Conservation (phyloP, 2,113 vertebrate species). For the Scomber scombrus region DNA sequence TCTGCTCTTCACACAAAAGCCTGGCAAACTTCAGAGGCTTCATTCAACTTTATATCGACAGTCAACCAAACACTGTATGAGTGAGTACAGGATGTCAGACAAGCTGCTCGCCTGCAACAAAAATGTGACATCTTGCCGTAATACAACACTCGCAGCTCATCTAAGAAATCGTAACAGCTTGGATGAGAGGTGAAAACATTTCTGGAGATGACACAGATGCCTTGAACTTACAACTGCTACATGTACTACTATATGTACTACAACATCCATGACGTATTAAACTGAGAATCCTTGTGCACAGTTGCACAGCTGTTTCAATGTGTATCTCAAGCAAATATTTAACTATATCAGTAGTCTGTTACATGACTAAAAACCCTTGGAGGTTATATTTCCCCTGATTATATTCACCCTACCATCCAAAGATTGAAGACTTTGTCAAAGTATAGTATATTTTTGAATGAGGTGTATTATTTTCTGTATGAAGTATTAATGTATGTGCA, state of each 20-base stretch:
- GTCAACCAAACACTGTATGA: conserved; percentile 10
- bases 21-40: conserved; percentile 8
- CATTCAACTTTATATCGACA: conserved; percentile 20
- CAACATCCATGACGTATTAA: not conserved
- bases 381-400: conserved; percentile 12
- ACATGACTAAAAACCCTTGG: not conserved
- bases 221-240: conserved; percentile 29
- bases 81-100: not conserved
- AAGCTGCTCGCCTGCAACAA: conserved; percentile 2
- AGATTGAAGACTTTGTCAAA: conserved; percentile 12
- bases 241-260: not conserved
- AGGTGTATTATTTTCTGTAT: conserved; percentile 28
- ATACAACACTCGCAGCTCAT: not conserved
- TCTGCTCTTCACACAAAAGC: conserved; percentile 12
- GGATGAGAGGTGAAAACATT: conserved; percentile 1
- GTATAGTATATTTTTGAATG: conserved; percentile 52
- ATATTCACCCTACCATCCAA: conserved; percentile 42
- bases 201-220: conserved; percentile 15
- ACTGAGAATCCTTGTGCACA: conserved; percentile 8
- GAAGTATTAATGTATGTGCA: conserved; percentile 28
- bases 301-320: conserved; percentile 18
- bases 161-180: not conserved
- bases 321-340: conserved; percentile 30
- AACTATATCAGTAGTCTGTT: not conserved
- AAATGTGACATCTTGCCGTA: conserved; percentile 9